Percentiles rank a stretch among this genome's conserved stretches.
phyloP scores from a whole-genome alignment of 2,113 vertebrate species.

The Fukomys damarensis region DNA sequence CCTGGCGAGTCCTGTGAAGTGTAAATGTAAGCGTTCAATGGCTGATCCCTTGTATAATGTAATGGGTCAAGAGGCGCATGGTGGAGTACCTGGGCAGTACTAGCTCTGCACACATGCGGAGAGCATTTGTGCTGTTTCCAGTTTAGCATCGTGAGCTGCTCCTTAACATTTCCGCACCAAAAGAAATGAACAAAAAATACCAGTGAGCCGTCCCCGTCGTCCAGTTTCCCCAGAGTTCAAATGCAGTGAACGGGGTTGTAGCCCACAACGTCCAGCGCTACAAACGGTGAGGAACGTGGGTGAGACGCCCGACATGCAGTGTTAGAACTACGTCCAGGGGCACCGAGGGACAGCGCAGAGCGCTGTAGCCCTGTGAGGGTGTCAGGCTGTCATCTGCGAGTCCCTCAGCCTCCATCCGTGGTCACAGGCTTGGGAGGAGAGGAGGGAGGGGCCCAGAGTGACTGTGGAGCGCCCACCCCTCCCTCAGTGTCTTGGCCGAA shows the following conservation, averaged over 20 bases:
- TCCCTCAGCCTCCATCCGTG: not conserved
- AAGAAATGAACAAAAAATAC: no score
- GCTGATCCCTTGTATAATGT: conserved; percentile 45
- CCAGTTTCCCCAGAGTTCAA: not conserved
- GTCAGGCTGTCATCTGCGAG: no score
- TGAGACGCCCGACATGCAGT: no score
- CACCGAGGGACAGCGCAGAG: no score
- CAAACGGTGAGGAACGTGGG: not conserved
- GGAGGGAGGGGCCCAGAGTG: not conserved
- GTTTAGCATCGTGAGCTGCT: not conserved
- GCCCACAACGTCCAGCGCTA: not conserved
- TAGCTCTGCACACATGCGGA: not conserved
- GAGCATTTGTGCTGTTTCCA: not conserved
- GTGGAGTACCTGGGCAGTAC: not conserved
- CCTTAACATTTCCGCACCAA: not conserved
- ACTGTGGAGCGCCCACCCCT: not conserved
- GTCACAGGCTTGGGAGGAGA: not conserved
- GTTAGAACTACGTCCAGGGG: no score
- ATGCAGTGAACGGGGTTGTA: not conserved
- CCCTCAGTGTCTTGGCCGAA: not conserved
- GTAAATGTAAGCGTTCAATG: conserved; percentile 67
- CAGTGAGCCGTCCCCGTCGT: not conserved
- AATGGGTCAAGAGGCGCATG: conserved; percentile 58
- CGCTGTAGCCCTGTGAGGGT: not conserved
- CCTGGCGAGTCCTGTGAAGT: conserved; percentile 23